Base-by-base conservation (phyloP, 1,140 invertebrate species). In the Trichoplusia ni region DNA sequence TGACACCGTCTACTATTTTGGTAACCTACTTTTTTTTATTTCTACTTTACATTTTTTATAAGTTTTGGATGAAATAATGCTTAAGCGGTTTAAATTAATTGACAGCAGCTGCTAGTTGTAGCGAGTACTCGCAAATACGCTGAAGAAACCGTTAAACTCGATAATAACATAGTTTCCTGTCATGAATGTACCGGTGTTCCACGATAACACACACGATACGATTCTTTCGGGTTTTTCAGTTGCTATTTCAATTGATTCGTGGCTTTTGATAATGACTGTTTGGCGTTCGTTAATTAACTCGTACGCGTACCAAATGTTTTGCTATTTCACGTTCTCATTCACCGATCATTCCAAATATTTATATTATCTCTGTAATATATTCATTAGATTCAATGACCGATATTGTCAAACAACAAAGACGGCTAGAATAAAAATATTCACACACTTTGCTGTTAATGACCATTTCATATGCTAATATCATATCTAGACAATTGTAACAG, bases 121-220 rank as follows among this genome's bases (percentile, higher is more conserved):
- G 44, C 7, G 14, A 27, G n/a, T 38, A 23, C 37, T 25, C 19
- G 25, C 6, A 21, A 21, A 38, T 29, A 29, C n/a, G 35, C 19
- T 42, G 31, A 56, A 64, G 47, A 25, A 65, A 64, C 69, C 54
- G 64, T 69, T 73, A 73, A 51, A 47, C 23, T 25, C 56, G 58
- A 69, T 69, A 58, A 42, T 58, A 66, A 42, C 67, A 49, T 58
- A 11, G 21, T 73, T 73, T 73, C 71, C 67, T 66, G 64, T 47
- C 47, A 27, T 42, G 14, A 25, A 40, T 2, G 3, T 19, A 47
- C 35, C 44, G 47, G 27, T 61, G 64, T 63, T 59, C 37, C 42
- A 23, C 11, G 53, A 61, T 59, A 59, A 67, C 31, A 46, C 53
- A 59, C 31, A 46, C 47, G 25, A 59, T 38, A 46, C 47, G 25